A percentile compares a stretch with the other conserved stretches of the same genome.
Evolutionary conservation across 2,888 invertebrate species (phyloP).

Genomic region (Protophormia terraenovae): DNA sequence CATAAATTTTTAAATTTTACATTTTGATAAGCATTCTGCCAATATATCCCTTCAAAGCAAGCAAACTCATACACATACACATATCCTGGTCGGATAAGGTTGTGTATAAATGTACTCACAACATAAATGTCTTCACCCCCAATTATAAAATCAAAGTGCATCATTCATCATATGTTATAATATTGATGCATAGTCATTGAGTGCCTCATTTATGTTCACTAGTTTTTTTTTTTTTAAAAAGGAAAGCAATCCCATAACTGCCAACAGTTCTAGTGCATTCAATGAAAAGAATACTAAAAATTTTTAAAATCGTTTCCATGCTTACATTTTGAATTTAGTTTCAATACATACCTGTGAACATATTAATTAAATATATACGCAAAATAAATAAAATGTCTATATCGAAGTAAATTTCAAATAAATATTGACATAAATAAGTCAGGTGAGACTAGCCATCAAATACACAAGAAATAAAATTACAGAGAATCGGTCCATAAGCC

Average conservation of each 20-base stretch:
- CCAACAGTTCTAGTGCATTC: background rate
- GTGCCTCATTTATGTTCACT: slow-evolving; percentile 15
- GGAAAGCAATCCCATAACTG: background rate
- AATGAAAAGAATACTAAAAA: no score
- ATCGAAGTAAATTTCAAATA: no score
- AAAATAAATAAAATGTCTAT: no score
- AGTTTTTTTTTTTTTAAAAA: background rate
- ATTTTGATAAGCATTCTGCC: slow-evolving; percentile 32
- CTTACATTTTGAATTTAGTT: no score
- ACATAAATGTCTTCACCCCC: background rate
- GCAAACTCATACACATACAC: background rate
- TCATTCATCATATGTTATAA: slow-evolving; percentile 37
- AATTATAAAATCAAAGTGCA: slow-evolving; percentile 55
- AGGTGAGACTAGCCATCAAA: no score
- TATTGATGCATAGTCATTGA: slow-evolving; percentile 57
- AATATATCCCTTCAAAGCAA: background rate
- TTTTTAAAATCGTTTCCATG: no score
- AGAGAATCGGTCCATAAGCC: no score
- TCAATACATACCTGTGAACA: no score
- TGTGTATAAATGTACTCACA: background rate
- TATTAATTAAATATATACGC: no score
- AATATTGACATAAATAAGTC: no score
- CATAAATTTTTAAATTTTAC: slow-evolving; percentile 48
- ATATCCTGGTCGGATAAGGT: background rate
- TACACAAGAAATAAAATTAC: no score